phyloP scores from a whole-genome alignment of 2,113 vertebrate genomes.

The Gymnobelideus leadbeateri region DNA sequence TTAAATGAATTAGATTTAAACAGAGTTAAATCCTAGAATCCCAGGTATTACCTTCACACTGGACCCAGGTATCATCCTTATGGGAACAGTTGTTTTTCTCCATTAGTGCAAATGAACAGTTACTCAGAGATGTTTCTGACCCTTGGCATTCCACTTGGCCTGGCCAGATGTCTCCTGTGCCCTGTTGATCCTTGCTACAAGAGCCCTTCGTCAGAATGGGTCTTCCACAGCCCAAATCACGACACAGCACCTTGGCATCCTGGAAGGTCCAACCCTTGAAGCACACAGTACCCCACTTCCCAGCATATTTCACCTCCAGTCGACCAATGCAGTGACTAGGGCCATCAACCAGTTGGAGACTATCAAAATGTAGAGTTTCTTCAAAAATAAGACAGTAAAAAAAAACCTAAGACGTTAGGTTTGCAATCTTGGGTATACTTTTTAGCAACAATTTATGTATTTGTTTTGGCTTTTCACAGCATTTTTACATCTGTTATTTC shows the following conservation, averaged over 20 bases:
- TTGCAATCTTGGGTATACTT: not conserved
- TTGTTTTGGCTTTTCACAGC: conserved; percentile 9
- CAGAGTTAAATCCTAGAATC: not conserved
- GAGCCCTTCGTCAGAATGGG: not conserved
- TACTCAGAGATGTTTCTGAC: conserved; percentile 32
- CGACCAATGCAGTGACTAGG: conserved; percentile 30
- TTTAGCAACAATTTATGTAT: conserved; percentile 17
- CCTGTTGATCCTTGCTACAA: conserved; percentile 11
- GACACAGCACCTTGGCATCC: conserved; percentile 53
- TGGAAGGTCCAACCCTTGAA: conserved; percentile 52
- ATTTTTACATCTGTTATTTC: conserved; percentile 26
- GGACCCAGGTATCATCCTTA: conserved; percentile 40
- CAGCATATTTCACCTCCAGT: conserved; percentile 48
- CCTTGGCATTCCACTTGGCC: conserved; percentile 53
- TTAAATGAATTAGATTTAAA: not conserved
- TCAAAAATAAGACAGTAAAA: not conserved
- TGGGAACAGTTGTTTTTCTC: conserved; percentile 47
- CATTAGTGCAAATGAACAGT: not conserved
- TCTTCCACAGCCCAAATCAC: conserved; percentile 66
- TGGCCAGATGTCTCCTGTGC: conserved; percentile 55
- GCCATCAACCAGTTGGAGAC: not conserved
- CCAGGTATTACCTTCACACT: conserved; percentile 66
- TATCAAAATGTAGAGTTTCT: conserved; percentile 2
- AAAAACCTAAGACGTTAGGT: not conserved
- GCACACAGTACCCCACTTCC: conserved; percentile 49